Evolutionary conservation across 2,888 invertebrate genomes (phyloP), one percentile per base, ranked within the genome.

Genomic region (Thereva unica): DNA sequence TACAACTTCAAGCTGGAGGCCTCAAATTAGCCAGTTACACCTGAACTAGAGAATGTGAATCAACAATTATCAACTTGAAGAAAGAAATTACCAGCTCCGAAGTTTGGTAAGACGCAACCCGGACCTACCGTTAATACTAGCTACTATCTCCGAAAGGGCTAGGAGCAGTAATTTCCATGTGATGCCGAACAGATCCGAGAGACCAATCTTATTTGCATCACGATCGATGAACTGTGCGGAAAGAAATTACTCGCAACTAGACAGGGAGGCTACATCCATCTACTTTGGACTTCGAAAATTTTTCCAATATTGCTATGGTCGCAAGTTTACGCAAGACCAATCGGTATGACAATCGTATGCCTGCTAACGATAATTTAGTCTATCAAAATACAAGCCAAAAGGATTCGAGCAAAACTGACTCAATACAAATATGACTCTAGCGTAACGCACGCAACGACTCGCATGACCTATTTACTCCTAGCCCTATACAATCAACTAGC

Each of bases 31-130:
- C 44, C 23, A 53, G 8, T 69, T 76, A 73, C 42, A 56, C 67
- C 4, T 79, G 78, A 76, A 69, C 71, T 4, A 66, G 71, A 8
- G 45, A 69, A 4, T 76, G 76, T 67, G 69, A 77, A 56, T 42
- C 65, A 6, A 41, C 54, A 50, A 66, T 56, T 52, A 54, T 8
- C 7, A 37, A 66, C 38, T 70, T 76, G 34, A 78, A 77, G 59
- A 44, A 49, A 10, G 70, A 70, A 55, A 68, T 76, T n/a, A 52
- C 69, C 45, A 65, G 72, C 64, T n/a, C n/a, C n/a, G 35, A 68
- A 50, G 64, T 9, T 68, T 75, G 6, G 69, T 70, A 4, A 73
- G 72, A 38, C 73, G 71, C 47, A 67, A 73, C 10, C 71, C 67
- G 10, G 57, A 59, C 0, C 41, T 69, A 5, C 68, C 64, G 38